Conservation (phyloP, 2,888 invertebrate genomes). For the Carpatolechia fugitivella region DNA sequence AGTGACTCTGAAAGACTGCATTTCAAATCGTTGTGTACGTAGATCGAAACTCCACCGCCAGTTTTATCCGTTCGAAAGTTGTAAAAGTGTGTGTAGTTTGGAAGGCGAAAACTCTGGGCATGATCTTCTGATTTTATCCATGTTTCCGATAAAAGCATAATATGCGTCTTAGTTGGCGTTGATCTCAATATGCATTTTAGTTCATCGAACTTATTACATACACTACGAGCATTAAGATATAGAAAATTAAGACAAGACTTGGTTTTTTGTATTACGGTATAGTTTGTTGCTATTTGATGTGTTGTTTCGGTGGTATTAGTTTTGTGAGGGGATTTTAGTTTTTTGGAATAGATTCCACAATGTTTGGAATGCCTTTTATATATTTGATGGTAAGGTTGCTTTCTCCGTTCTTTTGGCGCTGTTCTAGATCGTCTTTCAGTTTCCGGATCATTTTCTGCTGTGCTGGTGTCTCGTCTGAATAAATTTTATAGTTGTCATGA, state of each 20-base stretch:
- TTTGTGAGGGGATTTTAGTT: neutral
- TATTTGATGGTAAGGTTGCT: conserved; percentile 8
- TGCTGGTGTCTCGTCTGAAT: neutral
- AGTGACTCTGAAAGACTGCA: conserved; percentile 15
- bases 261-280: neutral
- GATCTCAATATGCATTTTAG: neutral
- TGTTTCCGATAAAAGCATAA: neutral
- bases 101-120: conserved; percentile 15
- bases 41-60: conserved; percentile 30
- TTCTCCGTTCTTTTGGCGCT: conserved; percentile 2
- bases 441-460: neutral
- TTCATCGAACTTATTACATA: conserved; percentile 5
- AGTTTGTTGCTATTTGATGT: neutral
- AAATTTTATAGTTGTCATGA: neutral
- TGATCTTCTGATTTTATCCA: conserved; percentile 16
- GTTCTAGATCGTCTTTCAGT: conserved; percentile 1
- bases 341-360: neutral
- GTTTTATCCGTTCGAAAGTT: conserved; percentile 23
- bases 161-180: neutral
- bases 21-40: conserved; percentile 26
- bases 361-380: conserved; percentile 11
- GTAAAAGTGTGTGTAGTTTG: conserved; percentile 26
- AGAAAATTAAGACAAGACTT: neutral
- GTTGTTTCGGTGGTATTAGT: neutral
- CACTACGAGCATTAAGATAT: neutral